Conservation (phyloP, 1,140 invertebrate genomes). For the Cydia amplana region DNA sequence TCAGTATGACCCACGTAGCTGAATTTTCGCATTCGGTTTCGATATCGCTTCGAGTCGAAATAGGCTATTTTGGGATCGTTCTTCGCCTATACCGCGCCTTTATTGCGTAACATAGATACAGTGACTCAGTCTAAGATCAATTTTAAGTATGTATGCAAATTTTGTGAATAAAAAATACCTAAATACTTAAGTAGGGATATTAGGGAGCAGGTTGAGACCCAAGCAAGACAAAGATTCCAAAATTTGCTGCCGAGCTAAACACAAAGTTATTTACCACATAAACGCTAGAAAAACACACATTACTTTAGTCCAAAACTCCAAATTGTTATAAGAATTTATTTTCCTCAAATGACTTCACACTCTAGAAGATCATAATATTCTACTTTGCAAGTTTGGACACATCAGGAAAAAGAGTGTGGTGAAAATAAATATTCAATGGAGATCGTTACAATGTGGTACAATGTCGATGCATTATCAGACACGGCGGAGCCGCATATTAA, state of each 20-base stretch:
- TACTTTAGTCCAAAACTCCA: too few relatives aligned
- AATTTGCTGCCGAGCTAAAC: neutral
- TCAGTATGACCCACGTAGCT: too few relatives aligned
- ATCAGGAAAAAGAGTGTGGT: neutral
- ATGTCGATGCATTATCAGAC: conserved; percentile 10
- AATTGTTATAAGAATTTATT: too few relatives aligned
- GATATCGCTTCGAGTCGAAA: neutral
- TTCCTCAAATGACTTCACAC: too few relatives aligned
- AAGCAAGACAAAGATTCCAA: neutral
- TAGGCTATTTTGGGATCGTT: conserved; percentile 20
- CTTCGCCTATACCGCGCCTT: neutral
- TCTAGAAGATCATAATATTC: too few relatives aligned
- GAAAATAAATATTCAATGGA: conserved; percentile 7
- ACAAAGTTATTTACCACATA: too few relatives aligned
- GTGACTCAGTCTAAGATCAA: neutral
- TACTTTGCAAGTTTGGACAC: too few relatives aligned
- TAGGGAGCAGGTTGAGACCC: too few relatives aligned
- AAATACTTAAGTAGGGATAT: too few relatives aligned
- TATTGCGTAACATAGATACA: conserved; percentile 10
- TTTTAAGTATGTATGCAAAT: neutral
- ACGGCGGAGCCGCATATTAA: conserved; percentile 2
- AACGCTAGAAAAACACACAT: too few relatives aligned
- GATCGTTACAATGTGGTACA: conserved; percentile 1
- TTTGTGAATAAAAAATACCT: too few relatives aligned
- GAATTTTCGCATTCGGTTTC: conserved; percentile 22